A percentile compares a stretch with the other conserved stretches of the same genome.
Conservation (phyloP, 1,140 invertebrate species). For the Euwallacea similis region DNA sequence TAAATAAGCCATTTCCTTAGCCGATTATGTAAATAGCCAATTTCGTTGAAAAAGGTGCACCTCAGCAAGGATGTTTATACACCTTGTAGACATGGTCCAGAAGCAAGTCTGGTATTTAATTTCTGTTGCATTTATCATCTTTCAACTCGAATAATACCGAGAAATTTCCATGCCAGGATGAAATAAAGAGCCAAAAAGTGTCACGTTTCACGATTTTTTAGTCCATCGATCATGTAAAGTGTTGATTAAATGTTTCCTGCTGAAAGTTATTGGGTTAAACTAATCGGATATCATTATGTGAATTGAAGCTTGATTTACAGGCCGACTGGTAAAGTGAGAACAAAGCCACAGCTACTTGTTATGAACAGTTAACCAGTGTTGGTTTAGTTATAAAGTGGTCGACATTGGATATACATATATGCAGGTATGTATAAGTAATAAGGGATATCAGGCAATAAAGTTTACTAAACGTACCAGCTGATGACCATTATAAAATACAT, state of each 20-base stretch:
- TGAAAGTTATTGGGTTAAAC: constrained; percentile 16
- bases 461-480: too few relatives aligned
- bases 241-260: constrained; percentile 6
- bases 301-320: too few relatives aligned
- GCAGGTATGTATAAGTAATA: too few relatives aligned
- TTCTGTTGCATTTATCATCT: too few relatives aligned
- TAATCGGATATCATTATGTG: constrained; percentile 2
- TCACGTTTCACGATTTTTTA: neutral
- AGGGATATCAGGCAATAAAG: too few relatives aligned
- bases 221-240: neutral
- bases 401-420: too few relatives aligned
- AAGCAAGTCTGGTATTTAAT: too few relatives aligned
- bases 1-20: constrained; percentile 12
- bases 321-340: neutral
- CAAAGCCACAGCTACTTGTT: neutral
- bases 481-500: too few relatives aligned
- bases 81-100: neutral
- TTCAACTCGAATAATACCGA: too few relatives aligned
- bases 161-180: neutral
- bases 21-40: constrained; percentile 10
- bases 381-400: too few relatives aligned
- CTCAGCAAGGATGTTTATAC: neutral
- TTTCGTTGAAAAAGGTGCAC: neutral
- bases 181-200: neutral
- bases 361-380: too few relatives aligned